These are phyloP conservation scores for Myotis davidii DNA, from an alignment of 2,113 vertebrate species.

Conservation along the genomic window DNA sequence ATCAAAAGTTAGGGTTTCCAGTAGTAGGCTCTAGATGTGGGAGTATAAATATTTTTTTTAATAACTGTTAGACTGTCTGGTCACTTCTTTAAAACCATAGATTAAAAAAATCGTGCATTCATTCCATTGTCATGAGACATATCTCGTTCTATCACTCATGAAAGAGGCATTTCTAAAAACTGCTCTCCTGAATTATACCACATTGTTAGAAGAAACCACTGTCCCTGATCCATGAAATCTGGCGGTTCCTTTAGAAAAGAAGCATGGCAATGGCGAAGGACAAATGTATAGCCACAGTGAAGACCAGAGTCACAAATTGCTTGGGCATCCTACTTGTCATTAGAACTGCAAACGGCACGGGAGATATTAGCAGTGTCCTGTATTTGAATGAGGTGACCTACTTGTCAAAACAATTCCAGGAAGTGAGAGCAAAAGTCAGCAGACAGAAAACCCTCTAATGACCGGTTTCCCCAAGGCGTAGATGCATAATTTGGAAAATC, in stretches of 20 bases:
- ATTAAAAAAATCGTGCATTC: constrained; percentile 48
- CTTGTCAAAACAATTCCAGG: constrained; percentile 42
- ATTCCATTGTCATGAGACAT: background rate
- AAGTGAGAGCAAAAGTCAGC: constrained; percentile 60
- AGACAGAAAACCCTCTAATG: constrained; percentile 60
- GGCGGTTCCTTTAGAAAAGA: constrained; percentile 29
- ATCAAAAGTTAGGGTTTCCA: constrained; percentile 34
- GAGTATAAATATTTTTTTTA: background rate
- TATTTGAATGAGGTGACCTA: constrained; percentile 59
- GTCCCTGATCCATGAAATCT: background rate
- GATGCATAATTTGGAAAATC: constrained; percentile 31
- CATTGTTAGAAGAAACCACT: constrained; percentile 21
- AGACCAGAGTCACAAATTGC: background rate
- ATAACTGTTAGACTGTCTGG: background rate
- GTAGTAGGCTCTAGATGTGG: background rate
- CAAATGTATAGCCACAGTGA: background rate
- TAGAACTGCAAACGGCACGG: background rate
- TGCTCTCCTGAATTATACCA: constrained; percentile 34
- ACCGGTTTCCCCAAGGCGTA: constrained; percentile 42
- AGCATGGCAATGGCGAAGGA: background rate
- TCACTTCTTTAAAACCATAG: constrained; percentile 39
- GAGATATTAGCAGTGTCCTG: background rate
- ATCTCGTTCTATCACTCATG: background rate
- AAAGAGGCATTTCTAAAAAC: constrained; percentile 12
- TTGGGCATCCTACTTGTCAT: background rate